These are phyloP conservation scores for Sthenelais limicola DNA, from an alignment of 2,888 invertebrate species.

Conservation along the genomic window DNA sequence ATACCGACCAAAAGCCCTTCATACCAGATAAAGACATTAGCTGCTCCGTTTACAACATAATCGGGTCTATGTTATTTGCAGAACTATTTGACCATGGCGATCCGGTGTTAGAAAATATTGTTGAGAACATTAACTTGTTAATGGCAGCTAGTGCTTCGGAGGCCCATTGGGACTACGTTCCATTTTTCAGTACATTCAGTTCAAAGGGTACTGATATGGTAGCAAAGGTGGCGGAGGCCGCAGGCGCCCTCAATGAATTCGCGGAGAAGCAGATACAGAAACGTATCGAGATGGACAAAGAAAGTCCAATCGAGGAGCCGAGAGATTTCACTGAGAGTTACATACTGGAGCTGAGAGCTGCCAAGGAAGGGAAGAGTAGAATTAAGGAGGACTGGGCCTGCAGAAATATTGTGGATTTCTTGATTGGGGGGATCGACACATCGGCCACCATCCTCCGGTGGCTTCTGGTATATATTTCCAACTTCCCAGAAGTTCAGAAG, in stretches of 20 bases:
- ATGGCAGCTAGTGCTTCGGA: neutral
- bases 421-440: slow-evolving; percentile 24
- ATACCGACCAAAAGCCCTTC: neutral
- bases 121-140: neutral
- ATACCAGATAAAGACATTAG: neutral
- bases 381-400: neutral
- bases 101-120: neutral
- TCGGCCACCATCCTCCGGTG: slow-evolving; percentile 19
- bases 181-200: neutral
- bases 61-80: slow-evolving; percentile 31
- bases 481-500: slow-evolving; percentile 14
- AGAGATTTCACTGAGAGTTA: slow-evolving; percentile 25
- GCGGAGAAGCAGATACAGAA: neutral
- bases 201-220: neutral
- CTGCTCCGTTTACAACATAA: slow-evolving; percentile 25
- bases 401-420: neutral
- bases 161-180: slow-evolving; percentile 11
- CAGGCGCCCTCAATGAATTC: neutral
- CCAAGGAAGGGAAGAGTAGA: neutral
- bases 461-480: slow-evolving; percentile 6
- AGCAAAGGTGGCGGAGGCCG: neutral
- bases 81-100: slow-evolving; percentile 1
- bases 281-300: neutral
- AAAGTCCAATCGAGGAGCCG: slow-evolving; percentile 8
- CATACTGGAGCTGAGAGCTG: neutral